A percentile compares a stretch with the other conserved stretches of the same genome.
Evolutionary conservation across 2,888 invertebrate genomes (phyloP).

Genomic region (Eurois occulta): DNA sequence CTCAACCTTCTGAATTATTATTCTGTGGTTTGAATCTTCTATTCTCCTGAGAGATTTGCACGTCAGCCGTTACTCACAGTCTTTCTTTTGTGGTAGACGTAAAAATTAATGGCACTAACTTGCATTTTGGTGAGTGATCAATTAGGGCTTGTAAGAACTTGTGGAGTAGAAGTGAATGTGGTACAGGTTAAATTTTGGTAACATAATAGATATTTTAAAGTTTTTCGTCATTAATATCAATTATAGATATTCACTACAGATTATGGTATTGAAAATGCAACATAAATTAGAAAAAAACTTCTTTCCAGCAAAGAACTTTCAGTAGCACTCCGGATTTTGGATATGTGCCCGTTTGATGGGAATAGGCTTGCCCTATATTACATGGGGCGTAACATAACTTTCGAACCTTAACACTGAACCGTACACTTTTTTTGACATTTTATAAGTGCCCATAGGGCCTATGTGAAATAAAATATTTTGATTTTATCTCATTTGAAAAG

Average conservation of each 20-base stretch:
- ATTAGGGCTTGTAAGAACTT: conserved; percentile 2
- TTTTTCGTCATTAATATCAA: neutral
- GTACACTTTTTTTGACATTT: neutral
- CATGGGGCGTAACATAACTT: neutral
- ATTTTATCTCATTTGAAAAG: too few relatives aligned
- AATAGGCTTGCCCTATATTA: neutral
- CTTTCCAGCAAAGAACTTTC: too few relatives aligned
- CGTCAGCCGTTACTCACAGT: conserved; percentile 17
- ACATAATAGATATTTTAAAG: neutral
- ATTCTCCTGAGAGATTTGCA: conserved; percentile 33
- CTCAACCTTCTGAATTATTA: neutral
- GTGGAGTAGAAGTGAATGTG: neutral
- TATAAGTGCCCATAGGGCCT: neutral
- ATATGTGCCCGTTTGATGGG: neutral
- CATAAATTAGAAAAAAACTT: too few relatives aligned
- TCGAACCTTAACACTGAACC: too few relatives aligned
- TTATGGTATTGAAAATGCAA: too few relatives aligned
- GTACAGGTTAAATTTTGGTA: neutral
- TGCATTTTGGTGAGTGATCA: conserved; percentile 19
- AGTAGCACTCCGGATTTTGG: neutral
- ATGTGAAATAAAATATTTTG: neutral
- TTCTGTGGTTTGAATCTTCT: neutral
- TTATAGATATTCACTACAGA: neutral
- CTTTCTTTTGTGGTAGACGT: neutral
- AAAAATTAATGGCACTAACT: conserved; percentile 21